Evolutionary conservation across 2,888 invertebrate genomes (phyloP), one percentile per base, ranked within the genome.

Genomic region (Blomia tropicalis): DNA sequence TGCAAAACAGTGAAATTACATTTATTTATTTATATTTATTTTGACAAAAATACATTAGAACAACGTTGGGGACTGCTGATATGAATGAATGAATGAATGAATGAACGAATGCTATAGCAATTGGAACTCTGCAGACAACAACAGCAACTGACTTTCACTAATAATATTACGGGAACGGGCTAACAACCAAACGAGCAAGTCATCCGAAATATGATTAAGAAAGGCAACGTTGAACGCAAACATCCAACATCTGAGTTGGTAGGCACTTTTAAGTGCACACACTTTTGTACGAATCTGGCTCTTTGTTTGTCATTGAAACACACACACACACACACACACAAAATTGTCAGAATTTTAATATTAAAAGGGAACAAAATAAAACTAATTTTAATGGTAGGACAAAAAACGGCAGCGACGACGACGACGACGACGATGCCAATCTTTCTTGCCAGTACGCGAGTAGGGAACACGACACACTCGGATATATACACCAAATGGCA

Each of bases 1-100:
- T 56, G 56, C 56, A 56, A 56, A 56, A 56, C 56, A 56, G 56
- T 56, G 29, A 56, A 56, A 56, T 56, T 56, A 56, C 56, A 56
- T 56, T 56, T 56, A 56, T 56, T 56, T 56, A 56, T 47, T 47
- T 47, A 47, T n/a, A n/a, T 56, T 56, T 56, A 56, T 56, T 56
- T 56, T 56, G 56, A 56, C 56, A 56, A n/a, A n/a, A n/a, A 56
- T 19, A 56, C 56, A 56, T 56, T 56, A 56, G 29, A 29, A 30
- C 31, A 7, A 51, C n/a, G 17, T 27, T 27, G 56, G 22, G 54
- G 25, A 56, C 2, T 2, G 29, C 31, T 29, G 27, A n/a, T n/a
- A 11, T 7, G 51, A n/a, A n/a, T n/a, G n/a, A n/a, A n/a, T n/a
- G 51, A n/a, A 47, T 14, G 51, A 7, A 7, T 11, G 7, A 36